Conservation (phyloP, 2,888 invertebrate species). For the Trachelus stipa region DNA sequence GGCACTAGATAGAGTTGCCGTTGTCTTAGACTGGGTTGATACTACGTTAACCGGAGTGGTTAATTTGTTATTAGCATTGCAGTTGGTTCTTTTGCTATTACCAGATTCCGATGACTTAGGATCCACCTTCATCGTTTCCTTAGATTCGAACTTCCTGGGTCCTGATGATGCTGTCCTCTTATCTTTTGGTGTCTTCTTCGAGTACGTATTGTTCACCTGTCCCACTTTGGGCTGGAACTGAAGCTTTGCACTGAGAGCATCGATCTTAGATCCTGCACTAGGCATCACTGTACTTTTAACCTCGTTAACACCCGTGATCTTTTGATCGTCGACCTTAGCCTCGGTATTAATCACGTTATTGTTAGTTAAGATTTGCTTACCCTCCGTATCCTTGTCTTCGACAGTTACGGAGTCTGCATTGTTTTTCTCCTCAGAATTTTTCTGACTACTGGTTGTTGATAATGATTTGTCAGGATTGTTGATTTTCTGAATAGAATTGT, state of each 20-base stretch:
- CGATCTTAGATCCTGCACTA: slow-evolving; percentile 58
- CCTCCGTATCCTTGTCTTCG: slow-evolving; percentile 2
- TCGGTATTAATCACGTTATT: slow-evolving; percentile 21
- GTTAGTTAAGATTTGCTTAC: slow-evolving; percentile 24
- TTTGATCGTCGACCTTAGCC: slow-evolving; percentile 26
- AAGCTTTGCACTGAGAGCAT: slow-evolving; percentile 59
- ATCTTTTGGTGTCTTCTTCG: slow-evolving; percentile 54
- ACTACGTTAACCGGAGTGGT: not conserved
- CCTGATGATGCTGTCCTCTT: slow-evolving; percentile 40
- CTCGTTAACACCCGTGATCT: slow-evolving; percentile 5
- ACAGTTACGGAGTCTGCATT: not conserved
- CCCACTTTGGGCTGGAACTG: slow-evolving; percentile 62
- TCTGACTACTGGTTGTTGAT: not conserved
- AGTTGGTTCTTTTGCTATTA: slow-evolving; percentile 20
- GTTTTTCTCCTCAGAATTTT: not conserved
- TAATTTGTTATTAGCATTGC: slow-evolving; percentile 2
- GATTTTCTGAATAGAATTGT: not conserved
- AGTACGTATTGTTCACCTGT: slow-evolving; percentile 56
- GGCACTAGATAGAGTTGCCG: not conserved
- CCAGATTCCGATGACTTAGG: slow-evolving; percentile 14
- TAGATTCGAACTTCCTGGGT: slow-evolving; percentile 44
- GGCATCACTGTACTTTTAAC: slow-evolving; percentile 12
- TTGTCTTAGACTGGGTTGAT: slow-evolving; percentile 7
- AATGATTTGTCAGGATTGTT: not conserved
- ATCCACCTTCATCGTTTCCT: slow-evolving; percentile 15